Percentiles rank a stretch among this genome's conserved stretches.
These are phyloP conservation scores for Zhengitettix transpicula DNA, from an alignment of 2,888 invertebrate genomes.

Conservation along the genomic window DNA sequence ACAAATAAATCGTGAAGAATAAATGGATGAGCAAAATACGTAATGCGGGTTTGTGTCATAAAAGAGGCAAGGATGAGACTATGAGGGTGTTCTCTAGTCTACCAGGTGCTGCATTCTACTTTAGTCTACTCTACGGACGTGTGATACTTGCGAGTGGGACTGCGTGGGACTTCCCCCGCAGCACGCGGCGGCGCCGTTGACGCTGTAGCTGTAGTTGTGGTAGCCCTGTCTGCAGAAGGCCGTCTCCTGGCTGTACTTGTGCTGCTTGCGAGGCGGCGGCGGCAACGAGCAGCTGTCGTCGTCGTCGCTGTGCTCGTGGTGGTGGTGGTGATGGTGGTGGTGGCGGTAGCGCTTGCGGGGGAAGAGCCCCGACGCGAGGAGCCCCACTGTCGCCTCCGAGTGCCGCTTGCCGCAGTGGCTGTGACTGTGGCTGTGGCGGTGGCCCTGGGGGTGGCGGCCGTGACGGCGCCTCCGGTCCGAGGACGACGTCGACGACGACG, in stretches of 20 bases:
- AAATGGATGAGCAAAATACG: no score
- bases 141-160: constrained; percentile 11
- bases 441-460: constrained; percentile 16
- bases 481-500: constrained; percentile 28
- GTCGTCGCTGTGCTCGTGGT: constrained; percentile 12
- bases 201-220: constrained; percentile 7
- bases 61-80: no score
- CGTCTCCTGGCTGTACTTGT: constrained; percentile 11
- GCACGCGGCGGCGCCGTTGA: neutral
- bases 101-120: neutral
- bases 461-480: constrained; percentile 25
- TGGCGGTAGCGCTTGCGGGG: constrained; percentile 11
- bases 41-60: no score
- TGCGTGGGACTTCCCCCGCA: constrained; percentile 6
- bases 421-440: constrained; percentile 19
- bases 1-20: no score
- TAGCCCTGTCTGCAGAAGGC: constrained; percentile 6
- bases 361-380: constrained; percentile 11
- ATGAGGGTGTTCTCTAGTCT: no score
- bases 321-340: constrained; percentile 12
- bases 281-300: neutral
- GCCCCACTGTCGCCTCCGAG: constrained; percentile 4
- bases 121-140: neutral
- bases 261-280: constrained; percentile 8
- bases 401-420: constrained; percentile 15